phyloP scores from a whole-genome alignment of 1,140 invertebrate species.

The Odontomachus brunneus region DNA sequence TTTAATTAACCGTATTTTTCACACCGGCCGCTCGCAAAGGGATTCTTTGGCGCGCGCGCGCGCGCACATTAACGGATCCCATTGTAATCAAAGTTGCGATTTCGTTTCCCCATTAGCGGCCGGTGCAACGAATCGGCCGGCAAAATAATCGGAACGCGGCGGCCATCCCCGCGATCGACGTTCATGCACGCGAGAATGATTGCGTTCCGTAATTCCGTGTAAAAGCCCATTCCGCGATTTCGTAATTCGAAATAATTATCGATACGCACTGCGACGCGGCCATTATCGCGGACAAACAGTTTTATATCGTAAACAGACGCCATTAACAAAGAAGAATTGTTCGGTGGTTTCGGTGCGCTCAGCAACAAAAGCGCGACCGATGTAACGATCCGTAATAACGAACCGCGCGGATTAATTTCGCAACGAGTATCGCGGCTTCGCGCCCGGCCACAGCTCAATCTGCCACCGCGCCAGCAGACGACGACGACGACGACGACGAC shows the following conservation, averaged over 20 bases:
- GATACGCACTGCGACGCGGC: slow-evolving; percentile 74
- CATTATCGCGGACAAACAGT: slow-evolving; percentile 76
- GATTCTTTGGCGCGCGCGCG: slow-evolving; percentile 21
- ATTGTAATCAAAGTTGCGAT: slow-evolving; percentile 59
- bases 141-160: slow-evolving; percentile 69
- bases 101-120: slow-evolving; percentile 66
- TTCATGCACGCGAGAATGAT: slow-evolving; percentile 73
- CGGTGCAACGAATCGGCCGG: slow-evolving; percentile 60
- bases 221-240: slow-evolving; percentile 77
- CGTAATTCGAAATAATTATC: slow-evolving; percentile 77
- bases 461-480: slow-evolving; percentile 50
- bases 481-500: no score
- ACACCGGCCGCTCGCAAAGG: slow-evolving; percentile 32
- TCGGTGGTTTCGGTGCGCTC: slow-evolving; percentile 70
- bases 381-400: slow-evolving; percentile 74
- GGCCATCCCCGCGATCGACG: slow-evolving; percentile 70
- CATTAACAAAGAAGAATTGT: slow-evolving; percentile 77
- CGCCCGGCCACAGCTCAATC: slow-evolving; percentile 66
- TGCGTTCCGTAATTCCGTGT: slow-evolving; percentile 72
- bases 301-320: slow-evolving; percentile 76
- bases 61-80: slow-evolving; percentile 36
- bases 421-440: slow-evolving; percentile 61
- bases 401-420: slow-evolving; percentile 74
- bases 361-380: slow-evolving; percentile 73
- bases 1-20: slow-evolving; percentile 57